Evolutionary conservation across 2,113 vertebrate species (phyloP).

Genomic region (Pluvianellus socialis): DNA sequence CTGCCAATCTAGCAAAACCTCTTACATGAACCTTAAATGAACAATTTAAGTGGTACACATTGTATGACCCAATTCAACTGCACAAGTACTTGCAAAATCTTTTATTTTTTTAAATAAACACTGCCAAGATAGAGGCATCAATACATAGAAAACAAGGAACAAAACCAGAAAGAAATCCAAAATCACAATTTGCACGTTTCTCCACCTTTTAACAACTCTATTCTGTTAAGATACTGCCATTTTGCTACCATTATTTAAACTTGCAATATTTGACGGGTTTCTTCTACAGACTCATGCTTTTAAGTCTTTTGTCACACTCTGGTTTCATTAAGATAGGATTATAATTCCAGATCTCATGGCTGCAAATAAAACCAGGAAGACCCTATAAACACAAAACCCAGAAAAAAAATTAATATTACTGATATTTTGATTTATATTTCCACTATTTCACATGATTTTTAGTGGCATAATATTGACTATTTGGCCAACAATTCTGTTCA

Average conservation of each 20-base stretch:
- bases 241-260: background rate
- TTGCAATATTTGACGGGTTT: background rate
- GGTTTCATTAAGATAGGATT: background rate
- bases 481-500: background rate
- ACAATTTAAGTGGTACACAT: background rate
- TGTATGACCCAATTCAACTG: background rate
- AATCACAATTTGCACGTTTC: background rate
- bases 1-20: background rate
- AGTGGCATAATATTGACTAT: background rate
- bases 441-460: background rate
- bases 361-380: background rate
- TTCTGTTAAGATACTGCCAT: background rate
- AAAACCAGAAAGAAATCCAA: background rate
- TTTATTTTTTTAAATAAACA: background rate
- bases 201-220: background rate
- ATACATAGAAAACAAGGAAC: background rate
- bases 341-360: background rate
- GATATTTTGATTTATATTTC: background rate
- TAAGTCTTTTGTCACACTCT: background rate
- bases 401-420: background rate
- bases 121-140: background rate
- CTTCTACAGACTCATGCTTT: background rate
- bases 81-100: background rate
- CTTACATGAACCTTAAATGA: background rate
- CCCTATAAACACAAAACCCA: background rate